These are phyloP conservation scores for Harpalus rufipes DNA, from an alignment of 2,888 invertebrate species.

Conservation along the genomic window DNA sequence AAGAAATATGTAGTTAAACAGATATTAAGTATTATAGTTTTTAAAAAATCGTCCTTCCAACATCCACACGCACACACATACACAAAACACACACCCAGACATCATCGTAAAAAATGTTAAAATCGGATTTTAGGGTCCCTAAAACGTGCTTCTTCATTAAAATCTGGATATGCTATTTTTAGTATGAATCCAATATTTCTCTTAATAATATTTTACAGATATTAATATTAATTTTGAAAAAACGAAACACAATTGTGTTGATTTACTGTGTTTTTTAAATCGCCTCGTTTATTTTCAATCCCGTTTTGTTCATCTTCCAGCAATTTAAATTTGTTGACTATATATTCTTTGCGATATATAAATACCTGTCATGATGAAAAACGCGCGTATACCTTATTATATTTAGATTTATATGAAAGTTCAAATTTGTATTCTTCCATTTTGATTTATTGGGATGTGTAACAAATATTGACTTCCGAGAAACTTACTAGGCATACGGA, in stretches of 20 bases:
- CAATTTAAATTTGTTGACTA: slow-evolving; percentile 5
- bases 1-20: no score
- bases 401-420: slow-evolving; percentile 31
- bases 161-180: no score
- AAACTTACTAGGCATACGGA: slow-evolving; percentile 21
- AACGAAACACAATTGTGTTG: slow-evolving; percentile 8
- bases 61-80: no score
- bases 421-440: slow-evolving; percentile 35
- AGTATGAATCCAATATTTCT: no score
- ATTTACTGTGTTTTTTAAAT: background rate
- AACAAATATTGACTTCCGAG: slow-evolving; percentile 38
- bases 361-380: slow-evolving; percentile 4
- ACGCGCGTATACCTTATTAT: slow-evolving; percentile 17
- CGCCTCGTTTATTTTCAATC: background rate
- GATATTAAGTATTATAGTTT: no score
- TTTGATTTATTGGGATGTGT: slow-evolving; percentile 31
- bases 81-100: no score
- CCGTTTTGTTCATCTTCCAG: background rate
- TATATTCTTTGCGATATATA: background rate
- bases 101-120: no score
- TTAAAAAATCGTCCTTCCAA: no score
- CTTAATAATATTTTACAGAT: no score
- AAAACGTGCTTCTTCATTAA: no score
- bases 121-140: no score
- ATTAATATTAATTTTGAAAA: background rate